phyloP scores from a whole-genome alignment of 1,140 invertebrate species.

The Neodiprion pinetum region DNA sequence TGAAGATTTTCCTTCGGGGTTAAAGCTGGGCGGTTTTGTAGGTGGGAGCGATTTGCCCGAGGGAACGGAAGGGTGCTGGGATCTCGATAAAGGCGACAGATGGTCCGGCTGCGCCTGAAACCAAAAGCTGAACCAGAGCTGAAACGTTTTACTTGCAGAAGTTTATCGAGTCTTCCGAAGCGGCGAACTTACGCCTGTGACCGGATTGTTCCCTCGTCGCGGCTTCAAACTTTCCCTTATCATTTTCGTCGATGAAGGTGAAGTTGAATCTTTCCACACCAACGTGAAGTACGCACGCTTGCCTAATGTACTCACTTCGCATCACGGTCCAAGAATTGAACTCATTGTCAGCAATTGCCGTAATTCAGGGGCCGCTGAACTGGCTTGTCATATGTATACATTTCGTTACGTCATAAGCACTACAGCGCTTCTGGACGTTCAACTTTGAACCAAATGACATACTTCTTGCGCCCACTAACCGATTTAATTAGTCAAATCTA shows the following conservation, averaged over 20 bases:
- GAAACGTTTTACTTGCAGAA: background rate
- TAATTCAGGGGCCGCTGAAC: too few species aligned
- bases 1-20: background rate
- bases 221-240: background rate
- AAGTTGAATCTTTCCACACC: background rate
- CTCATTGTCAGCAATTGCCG: too few species aligned
- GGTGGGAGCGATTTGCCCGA: background rate
- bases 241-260: background rate
- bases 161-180: background rate
- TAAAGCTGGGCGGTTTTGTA: background rate
- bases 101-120: constrained; percentile 1
- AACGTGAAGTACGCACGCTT: too few species aligned
- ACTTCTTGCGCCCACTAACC: too few species aligned
- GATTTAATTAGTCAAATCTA: too few species aligned
- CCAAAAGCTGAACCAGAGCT: background rate
- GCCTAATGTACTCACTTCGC: background rate
- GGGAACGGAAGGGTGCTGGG: background rate
- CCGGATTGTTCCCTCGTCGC: background rate
- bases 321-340: background rate
- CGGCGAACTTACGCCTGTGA: background rate
- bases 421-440: too few species aligned
- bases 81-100: background rate
- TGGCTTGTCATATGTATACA: too few species aligned
- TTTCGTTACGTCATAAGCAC: too few species aligned
- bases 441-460: too few species aligned